Evolutionary conservation across 2,113 vertebrate species (phyloP).

Genomic region (Dicentrarchus labrax): DNA sequence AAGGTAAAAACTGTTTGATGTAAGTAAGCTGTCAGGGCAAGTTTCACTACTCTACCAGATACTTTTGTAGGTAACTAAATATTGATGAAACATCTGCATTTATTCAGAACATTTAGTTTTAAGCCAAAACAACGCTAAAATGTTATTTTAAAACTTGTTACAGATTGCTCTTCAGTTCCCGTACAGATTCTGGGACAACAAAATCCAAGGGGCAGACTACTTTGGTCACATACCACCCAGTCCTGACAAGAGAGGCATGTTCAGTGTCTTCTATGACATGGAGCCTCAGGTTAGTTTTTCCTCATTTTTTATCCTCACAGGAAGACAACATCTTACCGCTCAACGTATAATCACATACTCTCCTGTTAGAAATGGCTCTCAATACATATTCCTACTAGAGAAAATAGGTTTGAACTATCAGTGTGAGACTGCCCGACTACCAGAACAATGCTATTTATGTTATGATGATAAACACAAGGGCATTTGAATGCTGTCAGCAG

Average conservation of each 20-base stretch:
- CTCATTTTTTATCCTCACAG: neutral
- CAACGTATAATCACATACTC: neutral
- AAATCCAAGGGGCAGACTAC: slow-evolving; percentile 97
- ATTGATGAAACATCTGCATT: too few relatives aligned
- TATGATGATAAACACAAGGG: neutral
- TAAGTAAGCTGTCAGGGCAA: neutral
- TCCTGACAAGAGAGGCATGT: slow-evolving; percentile 92
- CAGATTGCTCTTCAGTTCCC: slow-evolving; percentile 97
- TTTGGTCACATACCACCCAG: slow-evolving; percentile 93
- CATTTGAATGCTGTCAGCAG: neutral
- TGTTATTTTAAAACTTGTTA: slow-evolving; percentile 34
- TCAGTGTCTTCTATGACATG: slow-evolving; percentile 98
- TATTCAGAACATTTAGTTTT: too few relatives aligned
- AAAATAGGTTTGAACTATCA: neutral
- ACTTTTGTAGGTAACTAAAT: neutral
- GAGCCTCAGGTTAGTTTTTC: slow-evolving; percentile 89
- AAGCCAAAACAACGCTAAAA: neutral
- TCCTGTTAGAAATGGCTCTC: neutral
- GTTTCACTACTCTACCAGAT: neutral
- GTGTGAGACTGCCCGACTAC: neutral
- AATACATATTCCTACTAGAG: too few relatives aligned
- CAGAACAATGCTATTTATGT: neutral
- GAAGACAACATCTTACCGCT: neutral
- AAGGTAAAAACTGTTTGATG: slow-evolving; percentile 83
- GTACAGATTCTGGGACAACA: slow-evolving; percentile 95